A percentile compares a stretch with the other conserved stretches of the same genome.
Evolutionary conservation across 2,888 invertebrate genomes (phyloP).

Genomic region (Drosophila sordidula): DNA sequence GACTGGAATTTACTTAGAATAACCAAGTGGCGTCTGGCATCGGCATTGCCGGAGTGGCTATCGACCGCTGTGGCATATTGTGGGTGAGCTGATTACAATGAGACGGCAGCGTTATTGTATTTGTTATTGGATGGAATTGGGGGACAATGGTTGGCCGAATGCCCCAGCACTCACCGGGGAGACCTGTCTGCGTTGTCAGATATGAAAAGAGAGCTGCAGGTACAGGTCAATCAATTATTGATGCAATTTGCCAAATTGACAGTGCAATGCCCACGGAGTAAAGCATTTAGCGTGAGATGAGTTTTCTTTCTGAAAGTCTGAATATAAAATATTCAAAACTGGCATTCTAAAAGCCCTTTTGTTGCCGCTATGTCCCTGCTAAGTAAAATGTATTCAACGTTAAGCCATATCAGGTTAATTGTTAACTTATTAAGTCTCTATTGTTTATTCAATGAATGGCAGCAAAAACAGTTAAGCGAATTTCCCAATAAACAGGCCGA

Average conservation of each 20-base stretch:
- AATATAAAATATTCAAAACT: neutral
- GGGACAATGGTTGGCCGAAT: conserved; percentile 18
- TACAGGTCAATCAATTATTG: conserved; percentile 40
- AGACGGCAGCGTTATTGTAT: conserved; percentile 27
- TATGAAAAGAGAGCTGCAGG: neutral
- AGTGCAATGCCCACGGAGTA: conserved; percentile 2
- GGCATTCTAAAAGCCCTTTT: neutral
- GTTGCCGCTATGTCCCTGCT: too few relatives aligned
- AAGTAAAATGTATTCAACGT: too few relatives aligned
- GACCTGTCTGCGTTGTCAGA: conserved; percentile 9
- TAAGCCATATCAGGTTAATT: neutral
- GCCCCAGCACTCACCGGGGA: conserved; percentile 4
- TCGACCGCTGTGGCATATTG: conserved; percentile 16
- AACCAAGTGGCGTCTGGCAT: conserved; percentile 13
- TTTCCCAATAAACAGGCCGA: neutral
- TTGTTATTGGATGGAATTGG: conserved; percentile 25
- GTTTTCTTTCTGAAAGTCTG: neutral
- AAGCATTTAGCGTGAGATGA: neutral
- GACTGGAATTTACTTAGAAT: neutral
- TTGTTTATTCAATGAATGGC: neutral
- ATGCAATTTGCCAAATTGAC: conserved; percentile 52
- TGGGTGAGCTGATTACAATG: conserved; percentile 27
- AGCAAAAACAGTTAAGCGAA: neutral
- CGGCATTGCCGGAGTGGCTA: neutral
- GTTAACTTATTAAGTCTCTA: neutral